Evolutionary conservation across 2,888 invertebrate genomes (phyloP), one percentile per base, ranked within the genome.

Genomic region (Plebejus anna): DNA sequence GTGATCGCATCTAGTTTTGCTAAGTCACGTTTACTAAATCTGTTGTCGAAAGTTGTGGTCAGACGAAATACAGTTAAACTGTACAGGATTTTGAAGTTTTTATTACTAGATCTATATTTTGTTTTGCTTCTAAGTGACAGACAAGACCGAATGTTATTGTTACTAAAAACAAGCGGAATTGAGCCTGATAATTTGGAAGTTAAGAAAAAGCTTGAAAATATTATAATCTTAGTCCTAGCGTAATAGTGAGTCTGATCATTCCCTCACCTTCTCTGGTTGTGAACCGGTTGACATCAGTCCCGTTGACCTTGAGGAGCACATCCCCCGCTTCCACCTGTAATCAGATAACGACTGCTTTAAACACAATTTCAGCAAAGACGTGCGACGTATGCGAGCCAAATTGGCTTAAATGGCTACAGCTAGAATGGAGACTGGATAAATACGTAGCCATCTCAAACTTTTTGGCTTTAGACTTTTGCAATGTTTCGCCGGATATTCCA

Each of bases 251-350:
- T 82, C 84, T 89, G 88, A 87, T 89, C 90, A 90, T 88, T 87
- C 85, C 89, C 94, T 95, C 94, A 97, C 98, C 98, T 96, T 98
- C 98, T 95, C 98, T 97, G 88, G 98, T 98, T 92, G 96, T 97
- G 94, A 97, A 97, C 94, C 97, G 96, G 94, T 97, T 97, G 87
- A 98, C 98, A 94, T 98, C 98, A 88, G 97, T 97, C 94, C 97
- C 97, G 94, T 98, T 98, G 89, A 98, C 97, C 95, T 97, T 97
- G 92, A 98, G 95, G 94, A 98, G 97, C 87, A 98, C 97, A 95
- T 98, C 98, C 85, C 98, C 98, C 86, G 98, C 97, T 95, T 98
- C 97, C 87, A 98, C 96, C 98, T 98, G 95, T 82, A 96, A 95
- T 87, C 82, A 84, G 89, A 89, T 84, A 80, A 81, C 80, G 79